Evolutionary conservation across 2,113 vertebrate species (phyloP).

Genomic region (Aspiorhynchus laticeps): DNA sequence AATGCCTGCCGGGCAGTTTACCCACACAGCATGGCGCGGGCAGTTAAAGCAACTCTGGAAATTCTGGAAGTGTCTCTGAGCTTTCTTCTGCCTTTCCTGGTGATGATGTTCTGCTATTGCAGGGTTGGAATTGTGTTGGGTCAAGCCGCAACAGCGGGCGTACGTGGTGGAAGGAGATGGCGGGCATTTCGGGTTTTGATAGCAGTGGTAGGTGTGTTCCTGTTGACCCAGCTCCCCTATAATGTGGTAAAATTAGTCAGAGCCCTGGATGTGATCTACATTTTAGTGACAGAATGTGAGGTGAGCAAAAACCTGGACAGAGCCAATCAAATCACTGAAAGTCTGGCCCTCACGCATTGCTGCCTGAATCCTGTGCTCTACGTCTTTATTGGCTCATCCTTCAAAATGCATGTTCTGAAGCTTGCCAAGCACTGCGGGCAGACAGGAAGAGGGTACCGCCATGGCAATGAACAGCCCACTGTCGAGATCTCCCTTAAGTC

Average conservation of each 20-base stretch:
- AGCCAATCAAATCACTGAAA: slow-evolving; percentile 83
- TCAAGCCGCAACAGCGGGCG: slow-evolving; percentile 66
- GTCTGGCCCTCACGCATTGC: slow-evolving; percentile 87
- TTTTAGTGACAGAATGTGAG: slow-evolving; percentile 80
- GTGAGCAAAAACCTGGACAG: slow-evolving; percentile 83
- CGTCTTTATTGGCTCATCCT: slow-evolving; percentile 83
- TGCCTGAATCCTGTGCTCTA: slow-evolving; percentile 93
- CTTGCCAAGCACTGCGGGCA: slow-evolving; percentile 75
- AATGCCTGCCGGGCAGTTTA: slow-evolving; percentile 79
- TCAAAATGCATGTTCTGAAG: slow-evolving; percentile 81
- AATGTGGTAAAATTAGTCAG: slow-evolving; percentile 84
- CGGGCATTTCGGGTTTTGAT: slow-evolving; percentile 82
- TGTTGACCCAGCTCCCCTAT: slow-evolving; percentile 90
- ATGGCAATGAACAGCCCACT: slow-evolving; percentile 49
- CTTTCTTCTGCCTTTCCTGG: slow-evolving; percentile 85
- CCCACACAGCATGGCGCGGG: slow-evolving; percentile 69
- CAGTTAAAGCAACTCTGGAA: slow-evolving; percentile 80
- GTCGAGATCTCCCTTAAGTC: slow-evolving; percentile 70
- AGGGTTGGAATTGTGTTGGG: slow-evolving; percentile 73
- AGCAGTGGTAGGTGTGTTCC: slow-evolving; percentile 82
- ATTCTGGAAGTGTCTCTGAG: slow-evolving; percentile 83
- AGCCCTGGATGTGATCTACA: slow-evolving; percentile 82
- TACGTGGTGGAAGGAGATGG: slow-evolving; percentile 77
- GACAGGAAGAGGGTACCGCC: slow-evolving; percentile 46
- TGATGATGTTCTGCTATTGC: slow-evolving; percentile 87